phyloP scores from a whole-genome alignment of 2,113 vertebrate genomes.

The Falcunculus frontatus region DNA sequence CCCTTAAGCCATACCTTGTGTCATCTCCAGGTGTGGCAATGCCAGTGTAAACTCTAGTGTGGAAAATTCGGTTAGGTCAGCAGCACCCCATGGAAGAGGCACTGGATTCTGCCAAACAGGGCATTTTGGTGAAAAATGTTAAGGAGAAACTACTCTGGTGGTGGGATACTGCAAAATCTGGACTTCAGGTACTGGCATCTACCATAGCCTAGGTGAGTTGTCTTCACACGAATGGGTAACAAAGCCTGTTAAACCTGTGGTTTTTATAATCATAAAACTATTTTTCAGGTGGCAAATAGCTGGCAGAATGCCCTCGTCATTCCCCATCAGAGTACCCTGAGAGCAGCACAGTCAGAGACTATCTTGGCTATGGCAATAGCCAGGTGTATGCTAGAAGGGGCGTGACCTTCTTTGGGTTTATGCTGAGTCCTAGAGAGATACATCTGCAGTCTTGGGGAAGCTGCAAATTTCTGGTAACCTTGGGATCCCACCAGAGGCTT shows the following conservation, averaged over 20 bases:
- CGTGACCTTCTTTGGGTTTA: background rate
- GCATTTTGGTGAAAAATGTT: background rate
- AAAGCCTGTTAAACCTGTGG: background rate
- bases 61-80: background rate
- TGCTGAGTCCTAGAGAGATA: background rate
- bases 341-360: background rate
- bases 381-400: accelerated
- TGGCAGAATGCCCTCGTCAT: background rate
- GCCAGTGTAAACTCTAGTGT: background rate
- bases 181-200: background rate
- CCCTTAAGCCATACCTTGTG: background rate
- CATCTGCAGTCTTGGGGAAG: background rate
- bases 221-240: background rate
- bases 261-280: background rate
- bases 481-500: background rate
- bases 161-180: background rate
- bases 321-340: background rate
- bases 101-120: accelerated
- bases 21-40: background rate
- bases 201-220: background rate
- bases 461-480: background rate
- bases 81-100: background rate
- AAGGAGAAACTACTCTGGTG: background rate
- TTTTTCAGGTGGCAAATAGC: background rate
- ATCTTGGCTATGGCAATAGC: background rate